phyloP scores from a whole-genome alignment of 2,888 invertebrate species.

The Octodonta nipae region DNA sequence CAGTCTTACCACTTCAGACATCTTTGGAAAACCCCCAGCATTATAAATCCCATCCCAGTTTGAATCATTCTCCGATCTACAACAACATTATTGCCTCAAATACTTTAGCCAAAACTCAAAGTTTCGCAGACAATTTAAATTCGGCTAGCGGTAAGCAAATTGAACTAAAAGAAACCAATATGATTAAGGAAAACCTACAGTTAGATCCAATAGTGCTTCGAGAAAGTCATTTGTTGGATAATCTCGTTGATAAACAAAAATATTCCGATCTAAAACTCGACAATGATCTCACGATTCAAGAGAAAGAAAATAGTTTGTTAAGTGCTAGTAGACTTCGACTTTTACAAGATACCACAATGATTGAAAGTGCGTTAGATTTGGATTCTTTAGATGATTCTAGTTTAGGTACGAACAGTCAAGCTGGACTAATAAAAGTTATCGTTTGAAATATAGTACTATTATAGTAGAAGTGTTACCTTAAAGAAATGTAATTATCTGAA shows the following conservation, averaged over 20 bases:
- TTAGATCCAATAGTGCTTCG: slow-evolving; percentile 37
- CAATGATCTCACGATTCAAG: slow-evolving; percentile 32
- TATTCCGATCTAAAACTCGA: slow-evolving; percentile 24
- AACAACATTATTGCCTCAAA: slow-evolving; percentile 27
- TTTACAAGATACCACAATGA: slow-evolving; percentile 79
- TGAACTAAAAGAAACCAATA: slow-evolving; percentile 11
- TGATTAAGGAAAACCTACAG: slow-evolving; percentile 42
- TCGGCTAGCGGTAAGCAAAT: slow-evolving; percentile 11
- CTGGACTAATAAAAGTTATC: slow-evolving; percentile 49
- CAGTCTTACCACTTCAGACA: slow-evolving; percentile 21
- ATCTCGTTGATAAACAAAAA: slow-evolving; percentile 21
- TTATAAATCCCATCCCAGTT: slow-evolving; percentile 34
- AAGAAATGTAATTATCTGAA: too few species aligned
- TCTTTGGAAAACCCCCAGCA: slow-evolving; percentile 24
- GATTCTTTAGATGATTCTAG: slow-evolving; percentile 70
- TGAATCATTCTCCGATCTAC: slow-evolving; percentile 32
- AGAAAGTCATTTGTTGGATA: slow-evolving; percentile 28
- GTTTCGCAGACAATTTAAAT: slow-evolving; percentile 28
- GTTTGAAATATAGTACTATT: slow-evolving; percentile 24
- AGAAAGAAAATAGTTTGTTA: slow-evolving; percentile 39
- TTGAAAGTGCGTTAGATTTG: slow-evolving; percentile 76
- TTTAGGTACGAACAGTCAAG: slow-evolving; percentile 53
- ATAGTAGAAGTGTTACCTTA: too few species aligned
- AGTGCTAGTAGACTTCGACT: slow-evolving; percentile 55
- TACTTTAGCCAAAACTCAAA: slow-evolving; percentile 28